These are phyloP conservation scores for Dolichotis patagonum DNA, from an alignment of 2,113 vertebrate species.

Conservation along the genomic window DNA sequence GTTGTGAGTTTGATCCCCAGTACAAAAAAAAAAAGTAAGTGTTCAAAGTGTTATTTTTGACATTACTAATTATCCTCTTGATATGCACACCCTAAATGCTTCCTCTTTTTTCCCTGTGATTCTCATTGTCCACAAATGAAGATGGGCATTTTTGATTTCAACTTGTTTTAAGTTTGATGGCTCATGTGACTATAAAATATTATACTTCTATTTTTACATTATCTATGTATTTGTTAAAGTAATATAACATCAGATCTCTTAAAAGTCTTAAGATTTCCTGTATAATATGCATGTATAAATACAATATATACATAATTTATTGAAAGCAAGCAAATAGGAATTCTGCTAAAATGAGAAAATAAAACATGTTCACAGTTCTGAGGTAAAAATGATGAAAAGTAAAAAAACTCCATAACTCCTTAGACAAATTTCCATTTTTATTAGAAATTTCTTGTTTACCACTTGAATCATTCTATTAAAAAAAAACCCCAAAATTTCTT, in stretches of 20 bases:
- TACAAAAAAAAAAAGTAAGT: background rate
- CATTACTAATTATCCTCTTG: background rate
- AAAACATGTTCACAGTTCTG: background rate
- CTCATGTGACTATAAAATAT: background rate
- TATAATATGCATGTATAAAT: background rate
- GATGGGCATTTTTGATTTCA: background rate
- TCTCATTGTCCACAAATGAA: background rate
- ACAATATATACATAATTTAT: background rate
- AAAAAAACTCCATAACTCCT: background rate
- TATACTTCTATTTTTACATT: background rate
- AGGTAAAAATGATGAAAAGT: background rate
- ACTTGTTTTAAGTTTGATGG: background rate
- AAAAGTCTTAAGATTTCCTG: background rate
- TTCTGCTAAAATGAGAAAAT: background rate
- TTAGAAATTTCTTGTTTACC: background rate
- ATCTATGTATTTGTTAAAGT: background rate
- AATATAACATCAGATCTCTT: background rate
- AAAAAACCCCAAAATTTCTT: background rate
- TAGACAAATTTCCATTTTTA: conserved; percentile 27
- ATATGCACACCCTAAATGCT: background rate
- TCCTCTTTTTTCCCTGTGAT: background rate
- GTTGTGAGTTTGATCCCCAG: no score
- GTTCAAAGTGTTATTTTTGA: background rate
- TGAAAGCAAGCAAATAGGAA: background rate
- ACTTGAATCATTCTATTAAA: background rate